These are phyloP conservation scores for Cacatua alba DNA, from an alignment of 2,113 vertebrate species.

Conservation along the genomic window DNA sequence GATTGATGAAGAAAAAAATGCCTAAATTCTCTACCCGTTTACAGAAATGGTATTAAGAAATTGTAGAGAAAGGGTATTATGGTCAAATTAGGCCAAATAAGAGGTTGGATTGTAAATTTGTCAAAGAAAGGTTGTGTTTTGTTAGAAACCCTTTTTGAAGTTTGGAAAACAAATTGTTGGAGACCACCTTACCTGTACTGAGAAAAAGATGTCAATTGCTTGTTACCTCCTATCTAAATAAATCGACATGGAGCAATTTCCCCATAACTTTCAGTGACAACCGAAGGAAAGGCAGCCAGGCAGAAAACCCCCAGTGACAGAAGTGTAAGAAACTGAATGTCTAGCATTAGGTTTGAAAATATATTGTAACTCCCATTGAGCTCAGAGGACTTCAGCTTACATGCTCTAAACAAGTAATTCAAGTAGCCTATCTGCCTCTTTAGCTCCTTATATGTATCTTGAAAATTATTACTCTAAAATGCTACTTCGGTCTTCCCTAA, in stretches of 20 bases:
- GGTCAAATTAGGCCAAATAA: not conserved
- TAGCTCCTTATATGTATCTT: not conserved
- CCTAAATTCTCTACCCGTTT: not conserved
- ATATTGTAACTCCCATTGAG: not conserved
- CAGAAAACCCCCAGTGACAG: not conserved
- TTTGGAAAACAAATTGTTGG: not conserved
- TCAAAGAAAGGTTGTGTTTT: not conserved
- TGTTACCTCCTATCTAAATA: not conserved
- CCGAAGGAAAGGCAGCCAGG: not conserved
- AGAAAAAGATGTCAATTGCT: not conserved
- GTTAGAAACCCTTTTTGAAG: not conserved
- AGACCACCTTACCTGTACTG: not conserved
- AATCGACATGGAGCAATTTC: not conserved
- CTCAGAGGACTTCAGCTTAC: not conserved
- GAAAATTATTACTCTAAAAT: not conserved
- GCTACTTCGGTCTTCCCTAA: not conserved
- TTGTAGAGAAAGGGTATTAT: not conserved
- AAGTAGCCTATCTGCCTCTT: not conserved
- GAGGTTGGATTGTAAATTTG: not conserved
- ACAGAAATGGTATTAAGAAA: not conserved
- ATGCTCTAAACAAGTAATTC: not conserved
- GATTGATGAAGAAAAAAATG: slow-evolving; percentile 3
- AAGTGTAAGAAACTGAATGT: not conserved
- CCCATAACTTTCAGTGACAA: not conserved
- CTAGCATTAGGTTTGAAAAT: not conserved